A percentile compares a stretch with the other conserved stretches of the same genome.
Evolutionary conservation across 2,113 vertebrate genomes (phyloP).

Genomic region (Phycodurus eques): DNA sequence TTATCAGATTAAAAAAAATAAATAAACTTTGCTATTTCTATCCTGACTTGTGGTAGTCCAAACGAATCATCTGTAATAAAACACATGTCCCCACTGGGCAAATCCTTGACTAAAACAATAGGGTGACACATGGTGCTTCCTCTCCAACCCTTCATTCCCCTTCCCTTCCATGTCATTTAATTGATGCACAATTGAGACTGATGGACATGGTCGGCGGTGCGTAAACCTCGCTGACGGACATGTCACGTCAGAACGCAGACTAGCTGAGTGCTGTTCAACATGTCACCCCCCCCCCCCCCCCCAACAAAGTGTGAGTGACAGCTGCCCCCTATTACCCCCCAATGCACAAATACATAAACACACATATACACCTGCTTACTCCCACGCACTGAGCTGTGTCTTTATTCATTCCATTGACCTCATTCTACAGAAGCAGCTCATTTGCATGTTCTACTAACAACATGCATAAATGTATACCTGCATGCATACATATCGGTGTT

Average conservation of each 20-base stretch:
- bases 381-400: slow-evolving; percentile 4
- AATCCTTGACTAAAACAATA: slow-evolving; percentile 41
- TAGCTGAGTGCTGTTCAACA: slow-evolving; percentile 49
- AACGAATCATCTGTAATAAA: slow-evolving; percentile 47
- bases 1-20: no score
- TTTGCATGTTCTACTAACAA: neutral
- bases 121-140: slow-evolving; percentile 34
- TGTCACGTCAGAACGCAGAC: slow-evolving; percentile 53
- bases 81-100: slow-evolving; percentile 43
- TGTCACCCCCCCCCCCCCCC: slow-evolving; percentile 31
- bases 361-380: slow-evolving; percentile 49
- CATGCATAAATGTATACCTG: neutral
- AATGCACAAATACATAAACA: slow-evolving; percentile 36
- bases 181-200: slow-evolving; percentile 57
- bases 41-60: neutral
- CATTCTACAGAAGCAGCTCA: neutral
- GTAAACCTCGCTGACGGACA: slow-evolving; percentile 59
- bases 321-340: slow-evolving; percentile 63
- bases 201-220: slow-evolving; percentile 35
- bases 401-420: neutral
- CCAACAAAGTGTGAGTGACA: slow-evolving; percentile 54
- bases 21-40: neutral
- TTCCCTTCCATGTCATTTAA: slow-evolving; percentile 44
- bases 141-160: slow-evolving; percentile 9
- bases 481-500: slow-evolving; percentile 9